Percentiles rank a stretch among this genome's conserved stretches.
phyloP scores from a whole-genome alignment of 1,140 invertebrate species.

The Dendroctonus valens region DNA sequence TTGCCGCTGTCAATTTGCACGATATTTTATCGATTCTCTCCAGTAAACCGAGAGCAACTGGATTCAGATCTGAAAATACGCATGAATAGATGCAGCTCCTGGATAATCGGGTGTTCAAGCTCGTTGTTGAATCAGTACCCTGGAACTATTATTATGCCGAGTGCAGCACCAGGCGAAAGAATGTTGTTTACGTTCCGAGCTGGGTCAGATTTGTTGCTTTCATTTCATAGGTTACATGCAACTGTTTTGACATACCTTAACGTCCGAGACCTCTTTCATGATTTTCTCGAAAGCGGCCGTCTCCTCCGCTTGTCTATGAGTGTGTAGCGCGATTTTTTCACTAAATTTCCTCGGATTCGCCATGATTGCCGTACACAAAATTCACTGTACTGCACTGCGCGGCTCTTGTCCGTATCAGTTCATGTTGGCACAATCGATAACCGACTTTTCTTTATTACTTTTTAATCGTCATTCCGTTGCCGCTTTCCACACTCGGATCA shows the following conservation, averaged over 20 bases:
- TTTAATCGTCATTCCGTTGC: neutral
- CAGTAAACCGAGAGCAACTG: too few species aligned
- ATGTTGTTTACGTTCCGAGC: slow-evolving; percentile 48
- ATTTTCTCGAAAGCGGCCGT: slow-evolving; percentile 95
- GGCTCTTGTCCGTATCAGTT: slow-evolving; percentile 21
- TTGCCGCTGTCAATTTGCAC: too few species aligned
- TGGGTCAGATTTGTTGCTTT: slow-evolving; percentile 30
- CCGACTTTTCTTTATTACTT: slow-evolving; percentile 27
- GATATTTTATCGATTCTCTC: too few species aligned
- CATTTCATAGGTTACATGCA: slow-evolving; percentile 24
- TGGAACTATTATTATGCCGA: slow-evolving; percentile 28
- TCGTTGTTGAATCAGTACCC: slow-evolving; percentile 18
- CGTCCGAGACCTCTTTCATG: slow-evolving; percentile 91
- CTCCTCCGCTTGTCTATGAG: slow-evolving; percentile 95
- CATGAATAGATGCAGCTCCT: neutral
- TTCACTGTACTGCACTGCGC: slow-evolving; percentile 33
- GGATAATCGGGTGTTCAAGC: neutral
- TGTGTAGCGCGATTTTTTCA: slow-evolving; percentile 97
- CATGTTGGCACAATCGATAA: slow-evolving; percentile 34
- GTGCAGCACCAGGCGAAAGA: slow-evolving; percentile 21
- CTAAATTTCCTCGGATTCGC: slow-evolving; percentile 96
- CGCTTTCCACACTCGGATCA: neutral
- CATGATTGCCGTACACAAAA: slow-evolving; percentile 57
- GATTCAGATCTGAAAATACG: too few species aligned
- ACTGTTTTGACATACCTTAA: slow-evolving; percentile 57